These are phyloP conservation scores for Stratiomys singularior DNA, from an alignment of 2,888 invertebrate genomes.

Conservation along the genomic window DNA sequence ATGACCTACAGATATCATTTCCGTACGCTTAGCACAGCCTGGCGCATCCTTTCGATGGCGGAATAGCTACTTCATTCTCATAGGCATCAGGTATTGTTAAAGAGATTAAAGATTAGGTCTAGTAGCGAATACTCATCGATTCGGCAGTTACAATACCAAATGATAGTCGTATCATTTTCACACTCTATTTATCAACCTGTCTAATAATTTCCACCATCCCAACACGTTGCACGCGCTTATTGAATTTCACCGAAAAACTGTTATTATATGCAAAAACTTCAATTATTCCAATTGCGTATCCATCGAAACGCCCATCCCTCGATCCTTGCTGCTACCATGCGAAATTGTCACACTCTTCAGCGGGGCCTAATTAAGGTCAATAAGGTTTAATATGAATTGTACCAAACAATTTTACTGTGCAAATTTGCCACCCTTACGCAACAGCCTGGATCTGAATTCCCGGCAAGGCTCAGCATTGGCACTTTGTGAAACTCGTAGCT, in stretches of 20 bases:
- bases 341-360: not conserved
- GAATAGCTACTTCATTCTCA: too few species aligned
- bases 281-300: not conserved
- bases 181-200: not conserved
- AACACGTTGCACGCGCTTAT: not conserved
- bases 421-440: not conserved
- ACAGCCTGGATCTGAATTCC: not conserved
- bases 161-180: not conserved
- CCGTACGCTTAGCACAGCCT: too few species aligned
- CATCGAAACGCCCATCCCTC: not conserved
- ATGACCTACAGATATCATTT: too few species aligned
- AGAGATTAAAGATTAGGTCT: too few species aligned
- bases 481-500: not conserved
- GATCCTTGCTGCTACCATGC: not conserved
- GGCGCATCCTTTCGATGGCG: too few species aligned
- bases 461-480: not conserved
- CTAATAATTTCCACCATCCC: too few species aligned
- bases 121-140: too few species aligned
- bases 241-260: slow-evolving; percentile 9
- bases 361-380: slow-evolving; percentile 8
- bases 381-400: slow-evolving; percentile 13
- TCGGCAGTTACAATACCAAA: not conserved
- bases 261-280: slow-evolving; percentile 1
- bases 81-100: too few species aligned
- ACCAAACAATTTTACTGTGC: not conserved